phyloP scores from a whole-genome alignment of 2,113 vertebrate genomes.

The Megaptera novaeangliae region DNA sequence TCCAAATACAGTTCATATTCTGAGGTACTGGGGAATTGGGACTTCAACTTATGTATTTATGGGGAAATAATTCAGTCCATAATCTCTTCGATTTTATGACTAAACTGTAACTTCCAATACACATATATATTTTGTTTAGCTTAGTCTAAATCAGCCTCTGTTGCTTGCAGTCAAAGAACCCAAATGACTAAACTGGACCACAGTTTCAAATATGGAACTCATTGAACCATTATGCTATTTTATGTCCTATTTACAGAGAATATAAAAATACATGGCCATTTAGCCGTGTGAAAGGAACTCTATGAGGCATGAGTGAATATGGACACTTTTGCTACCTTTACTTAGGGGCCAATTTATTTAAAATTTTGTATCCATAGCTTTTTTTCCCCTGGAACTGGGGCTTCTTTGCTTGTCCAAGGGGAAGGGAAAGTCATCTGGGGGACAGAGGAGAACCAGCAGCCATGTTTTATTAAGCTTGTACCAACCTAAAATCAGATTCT shows the following conservation, averaged over 20 bases:
- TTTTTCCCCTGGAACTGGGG: not conserved
- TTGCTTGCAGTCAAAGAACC: not conserved
- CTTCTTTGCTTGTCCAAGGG: not conserved
- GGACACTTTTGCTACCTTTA: constrained; percentile 25
- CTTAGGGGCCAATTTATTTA: not conserved
- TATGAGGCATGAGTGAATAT: not conserved
- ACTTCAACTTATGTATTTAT: not conserved
- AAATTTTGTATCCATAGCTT: not conserved
- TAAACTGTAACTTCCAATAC: not conserved
- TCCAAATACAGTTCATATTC: not conserved
- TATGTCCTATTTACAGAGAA: not conserved
- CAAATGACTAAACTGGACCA: not conserved
- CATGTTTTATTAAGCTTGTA: not conserved
- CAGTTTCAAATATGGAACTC: not conserved
- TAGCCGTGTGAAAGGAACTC: not conserved
- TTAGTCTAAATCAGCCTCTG: not conserved
- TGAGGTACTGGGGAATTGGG: not conserved
- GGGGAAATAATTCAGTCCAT: not conserved
- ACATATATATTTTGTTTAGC: not conserved
- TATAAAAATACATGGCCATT: constrained; percentile 23
- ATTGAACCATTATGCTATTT: not conserved
- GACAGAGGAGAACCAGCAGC: not conserved
- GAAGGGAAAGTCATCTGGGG: not conserved
- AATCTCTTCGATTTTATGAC: not conserved
- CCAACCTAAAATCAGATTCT: not conserved